Evolutionary conservation across 1,140 invertebrate species (phyloP).

Genomic region (Microplitis demolitor): DNA sequence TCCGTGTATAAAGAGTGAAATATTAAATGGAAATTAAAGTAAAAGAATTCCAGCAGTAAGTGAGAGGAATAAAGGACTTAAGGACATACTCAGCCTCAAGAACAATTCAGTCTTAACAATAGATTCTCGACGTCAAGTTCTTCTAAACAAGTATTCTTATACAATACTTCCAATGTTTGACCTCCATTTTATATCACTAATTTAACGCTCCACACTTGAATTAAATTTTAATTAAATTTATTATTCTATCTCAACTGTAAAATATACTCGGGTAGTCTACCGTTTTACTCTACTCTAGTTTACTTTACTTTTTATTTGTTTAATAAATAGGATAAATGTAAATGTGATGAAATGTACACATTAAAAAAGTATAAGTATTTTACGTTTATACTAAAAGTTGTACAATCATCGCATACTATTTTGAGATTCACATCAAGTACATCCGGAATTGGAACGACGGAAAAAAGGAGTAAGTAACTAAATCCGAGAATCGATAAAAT

Average conservation of each 20-base stretch:
- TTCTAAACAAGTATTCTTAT: conserved; percentile 37
- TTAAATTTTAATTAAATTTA: neutral
- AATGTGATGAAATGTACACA: too few relatives aligned
- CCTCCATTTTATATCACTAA: neutral
- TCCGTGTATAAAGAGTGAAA: too few relatives aligned
- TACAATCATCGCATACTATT: neutral
- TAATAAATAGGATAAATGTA: too few relatives aligned
- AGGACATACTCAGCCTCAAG: conserved; percentile 42
- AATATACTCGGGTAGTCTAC: neutral
- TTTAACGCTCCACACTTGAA: neutral
- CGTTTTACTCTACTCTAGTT: neutral
- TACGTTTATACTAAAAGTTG: neutral
- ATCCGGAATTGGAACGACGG: neutral
- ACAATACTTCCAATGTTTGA: conserved; percentile 19
- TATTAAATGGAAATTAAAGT: neutral
- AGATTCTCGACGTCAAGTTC: conserved; percentile 40
- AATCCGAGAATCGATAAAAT: conserved; percentile 21
- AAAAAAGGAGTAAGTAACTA: neutral
- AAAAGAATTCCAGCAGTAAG: neutral
- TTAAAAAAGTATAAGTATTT: too few relatives aligned
- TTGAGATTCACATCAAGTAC: neutral
- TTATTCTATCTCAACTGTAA: neutral
- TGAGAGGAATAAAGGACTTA: conserved; percentile 23
- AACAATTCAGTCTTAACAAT: conserved; percentile 42
- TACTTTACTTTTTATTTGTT: too few relatives aligned